Conservation (phyloP, 2,113 vertebrate species). For the Brevimyrus niger region DNA sequence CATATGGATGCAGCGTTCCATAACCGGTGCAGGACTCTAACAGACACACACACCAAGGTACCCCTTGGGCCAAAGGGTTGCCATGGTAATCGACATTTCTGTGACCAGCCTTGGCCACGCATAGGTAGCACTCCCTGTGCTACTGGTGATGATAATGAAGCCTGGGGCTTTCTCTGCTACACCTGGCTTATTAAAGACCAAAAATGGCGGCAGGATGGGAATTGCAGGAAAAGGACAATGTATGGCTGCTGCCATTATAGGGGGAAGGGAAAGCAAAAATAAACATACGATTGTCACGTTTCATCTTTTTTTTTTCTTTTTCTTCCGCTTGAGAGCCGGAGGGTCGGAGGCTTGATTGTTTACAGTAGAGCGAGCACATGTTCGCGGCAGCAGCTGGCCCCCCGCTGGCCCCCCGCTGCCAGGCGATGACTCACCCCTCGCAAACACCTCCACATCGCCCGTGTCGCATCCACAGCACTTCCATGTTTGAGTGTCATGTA, state of each 20-base stretch:
- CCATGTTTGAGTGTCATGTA: background rate
- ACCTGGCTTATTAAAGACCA: background rate
- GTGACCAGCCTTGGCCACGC: background rate
- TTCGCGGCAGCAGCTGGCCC: background rate
- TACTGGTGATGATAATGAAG: background rate
- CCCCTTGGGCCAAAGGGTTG: slow-evolving; percentile 10
- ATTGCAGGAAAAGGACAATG: background rate
- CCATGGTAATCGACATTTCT: slow-evolving; percentile 12
- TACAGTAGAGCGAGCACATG: slow-evolving; percentile 5
- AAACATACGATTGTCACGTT: background rate
- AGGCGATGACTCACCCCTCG: background rate
- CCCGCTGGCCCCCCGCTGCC: background rate
- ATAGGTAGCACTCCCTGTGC: background rate
- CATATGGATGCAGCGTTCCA: background rate
- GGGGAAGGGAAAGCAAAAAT: background rate
- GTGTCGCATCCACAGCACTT: background rate
- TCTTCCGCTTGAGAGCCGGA: background rate
- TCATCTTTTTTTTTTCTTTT: background rate
- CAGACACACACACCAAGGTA: slow-evolving; percentile 3
- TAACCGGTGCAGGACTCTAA: background rate
- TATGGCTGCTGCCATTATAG: background rate
- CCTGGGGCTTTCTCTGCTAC: background rate
- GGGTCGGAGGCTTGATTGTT: background rate
- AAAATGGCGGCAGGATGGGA: background rate
- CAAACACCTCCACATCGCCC: background rate